Conservation (phyloP, 2,888 invertebrate genomes). For the Noctua comes region DNA sequence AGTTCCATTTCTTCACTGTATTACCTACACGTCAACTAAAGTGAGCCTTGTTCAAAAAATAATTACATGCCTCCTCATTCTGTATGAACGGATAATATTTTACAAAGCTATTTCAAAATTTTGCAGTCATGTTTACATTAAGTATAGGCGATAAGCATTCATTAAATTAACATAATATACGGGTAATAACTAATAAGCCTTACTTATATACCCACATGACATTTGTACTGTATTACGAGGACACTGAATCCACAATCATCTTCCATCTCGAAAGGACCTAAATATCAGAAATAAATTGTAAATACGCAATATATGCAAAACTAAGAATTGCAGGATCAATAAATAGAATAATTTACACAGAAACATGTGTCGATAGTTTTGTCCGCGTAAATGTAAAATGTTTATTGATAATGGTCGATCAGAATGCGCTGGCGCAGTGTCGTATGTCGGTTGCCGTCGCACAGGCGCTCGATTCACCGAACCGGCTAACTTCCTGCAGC, state of each 20-base stretch:
- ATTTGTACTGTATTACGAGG: slow-evolving; percentile 80
- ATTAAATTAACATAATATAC: slow-evolving; percentile 84
- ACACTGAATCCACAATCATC: slow-evolving; percentile 75
- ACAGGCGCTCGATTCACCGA: slow-evolving; percentile 80
- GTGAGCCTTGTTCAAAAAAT: slow-evolving; percentile 69
- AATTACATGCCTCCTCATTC: slow-evolving; percentile 67
- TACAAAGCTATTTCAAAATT: slow-evolving; percentile 76
- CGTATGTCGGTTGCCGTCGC: slow-evolving; percentile 77
- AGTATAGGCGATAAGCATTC: slow-evolving; percentile 74
- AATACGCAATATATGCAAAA: slow-evolving; percentile 69
- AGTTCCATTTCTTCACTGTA: slow-evolving; percentile 68
- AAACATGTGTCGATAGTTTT: slow-evolving; percentile 59
- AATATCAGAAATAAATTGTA: slow-evolving; percentile 19
- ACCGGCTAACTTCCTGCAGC: slow-evolving; percentile 85
- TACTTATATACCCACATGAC: slow-evolving; percentile 82
- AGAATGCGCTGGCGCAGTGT: slow-evolving; percentile 80
- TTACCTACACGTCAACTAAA: slow-evolving; percentile 65
- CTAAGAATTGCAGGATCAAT: slow-evolving; percentile 60
- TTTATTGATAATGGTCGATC: slow-evolving; percentile 76
- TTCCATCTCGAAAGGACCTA: slow-evolving; percentile 68
- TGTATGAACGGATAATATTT: slow-evolving; percentile 67
- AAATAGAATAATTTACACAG: slow-evolving; percentile 64
- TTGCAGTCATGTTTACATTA: slow-evolving; percentile 74
- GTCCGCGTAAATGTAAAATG: slow-evolving; percentile 65
- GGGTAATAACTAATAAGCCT: slow-evolving; percentile 85